Conservation (phyloP, 2,888 invertebrate genomes). For the Pachliopta kotzebuea region DNA sequence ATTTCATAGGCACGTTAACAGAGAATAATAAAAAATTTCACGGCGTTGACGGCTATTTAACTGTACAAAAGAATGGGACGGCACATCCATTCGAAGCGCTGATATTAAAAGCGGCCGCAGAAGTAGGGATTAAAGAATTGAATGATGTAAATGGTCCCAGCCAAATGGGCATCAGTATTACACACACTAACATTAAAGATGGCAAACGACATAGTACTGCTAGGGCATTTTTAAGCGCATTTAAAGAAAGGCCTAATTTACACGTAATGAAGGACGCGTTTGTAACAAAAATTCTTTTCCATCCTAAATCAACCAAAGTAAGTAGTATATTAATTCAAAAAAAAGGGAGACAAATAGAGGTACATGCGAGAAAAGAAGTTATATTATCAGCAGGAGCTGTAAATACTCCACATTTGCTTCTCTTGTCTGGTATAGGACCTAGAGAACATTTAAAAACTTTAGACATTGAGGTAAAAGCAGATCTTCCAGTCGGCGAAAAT, state of each 20-base stretch:
- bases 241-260: conserved; percentile 43
- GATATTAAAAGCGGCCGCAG: conserved; percentile 44
- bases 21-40: conserved; percentile 35
- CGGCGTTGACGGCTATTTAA: conserved; percentile 53
- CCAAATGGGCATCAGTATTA: conserved; percentile 45
- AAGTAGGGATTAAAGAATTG: conserved; percentile 55
- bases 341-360: conserved; percentile 34
- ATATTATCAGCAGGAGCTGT: conserved; percentile 46
- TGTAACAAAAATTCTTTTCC: conserved; percentile 42
- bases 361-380: conserved; percentile 44
- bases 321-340: conserved; percentile 43
- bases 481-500: conserved; percentile 50
- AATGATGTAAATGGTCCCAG: conserved; percentile 43
- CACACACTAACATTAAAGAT: conserved; percentile 37
- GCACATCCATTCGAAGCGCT: conserved; percentile 30
- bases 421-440: conserved; percentile 51
- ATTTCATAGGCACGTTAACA: conserved; percentile 26
- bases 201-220: conserved; percentile 64
- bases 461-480: conserved; percentile 40
- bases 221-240: conserved; percentile 49
- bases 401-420: conserved; percentile 45
- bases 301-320: conserved; percentile 36
- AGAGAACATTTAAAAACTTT: conserved; percentile 41
- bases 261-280: conserved; percentile 42
- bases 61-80: conserved; percentile 44